Evolutionary conservation across 2,888 invertebrate genomes (phyloP).

Genomic region (Noctua pronuba): DNA sequence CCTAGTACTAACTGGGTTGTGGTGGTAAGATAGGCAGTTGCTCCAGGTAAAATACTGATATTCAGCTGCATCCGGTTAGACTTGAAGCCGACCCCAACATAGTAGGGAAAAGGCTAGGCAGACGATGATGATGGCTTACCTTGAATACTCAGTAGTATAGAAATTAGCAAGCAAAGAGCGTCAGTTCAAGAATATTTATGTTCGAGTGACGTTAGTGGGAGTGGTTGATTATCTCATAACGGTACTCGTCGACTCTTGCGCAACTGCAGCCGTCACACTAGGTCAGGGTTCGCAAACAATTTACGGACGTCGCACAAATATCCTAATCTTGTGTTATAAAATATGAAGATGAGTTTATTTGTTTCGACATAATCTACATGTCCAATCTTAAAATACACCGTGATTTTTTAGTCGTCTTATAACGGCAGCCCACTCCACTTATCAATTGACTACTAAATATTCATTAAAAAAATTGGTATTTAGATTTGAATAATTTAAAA

Average conservation of each 20-base stretch:
- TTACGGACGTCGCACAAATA: background rate
- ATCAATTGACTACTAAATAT: too few species aligned
- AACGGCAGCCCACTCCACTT: too few species aligned
- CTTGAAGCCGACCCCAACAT: background rate
- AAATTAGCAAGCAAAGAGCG: background rate
- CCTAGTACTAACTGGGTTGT: too few species aligned
- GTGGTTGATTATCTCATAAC: background rate
- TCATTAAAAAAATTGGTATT: too few species aligned
- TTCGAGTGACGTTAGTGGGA: conserved; percentile 2
- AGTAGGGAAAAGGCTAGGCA: background rate
- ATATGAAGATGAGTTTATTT: background rate
- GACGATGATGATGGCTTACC: background rate
- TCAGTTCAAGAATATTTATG: background rate
- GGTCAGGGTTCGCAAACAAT: background rate
- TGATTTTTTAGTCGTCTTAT: too few species aligned
- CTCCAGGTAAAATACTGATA: too few species aligned
- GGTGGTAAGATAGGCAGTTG: too few species aligned
- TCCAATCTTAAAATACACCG: too few species aligned
- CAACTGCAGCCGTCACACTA: background rate
- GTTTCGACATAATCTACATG: background rate
- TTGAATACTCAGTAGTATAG: background rate
- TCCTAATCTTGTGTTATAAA: background rate
- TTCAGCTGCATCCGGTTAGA: background rate
- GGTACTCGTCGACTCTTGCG: background rate
- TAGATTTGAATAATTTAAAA: too few species aligned